phyloP scores from a whole-genome alignment of 2,888 invertebrate species.

The Linnaemya tessellans region DNA sequence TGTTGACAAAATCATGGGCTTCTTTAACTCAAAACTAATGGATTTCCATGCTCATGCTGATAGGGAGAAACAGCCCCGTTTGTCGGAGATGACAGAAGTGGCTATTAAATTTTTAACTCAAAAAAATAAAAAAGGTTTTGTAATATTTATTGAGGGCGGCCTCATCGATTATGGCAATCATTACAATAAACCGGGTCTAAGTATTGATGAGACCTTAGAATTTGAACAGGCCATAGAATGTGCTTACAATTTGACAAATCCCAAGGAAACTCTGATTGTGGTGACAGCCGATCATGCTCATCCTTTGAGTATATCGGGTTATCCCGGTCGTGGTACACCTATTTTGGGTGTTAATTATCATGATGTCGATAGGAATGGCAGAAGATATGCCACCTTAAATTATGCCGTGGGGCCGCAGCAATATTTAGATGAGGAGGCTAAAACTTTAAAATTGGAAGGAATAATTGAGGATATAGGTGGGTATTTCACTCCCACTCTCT shows the following conservation, averaged over 20 bases:
- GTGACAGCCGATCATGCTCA: slow-evolving; percentile 92
- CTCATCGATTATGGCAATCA: slow-evolving; percentile 92
- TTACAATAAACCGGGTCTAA: slow-evolving; percentile 85
- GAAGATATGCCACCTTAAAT: slow-evolving; percentile 87
- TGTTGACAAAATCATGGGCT: slow-evolving; percentile 85
- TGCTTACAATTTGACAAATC: slow-evolving; percentile 85
- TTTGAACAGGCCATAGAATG: slow-evolving; percentile 88
- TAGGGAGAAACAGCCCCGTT: slow-evolving; percentile 78
- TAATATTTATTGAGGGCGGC: slow-evolving; percentile 87
- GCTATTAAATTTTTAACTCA: slow-evolving; percentile 86
- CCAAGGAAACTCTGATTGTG: slow-evolving; percentile 90
- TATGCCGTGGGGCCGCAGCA: slow-evolving; percentile 88
- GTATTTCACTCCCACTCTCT: too few relatives aligned
- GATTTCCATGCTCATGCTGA: slow-evolving; percentile 84
- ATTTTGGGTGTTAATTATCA: slow-evolving; percentile 84
- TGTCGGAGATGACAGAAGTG: slow-evolving; percentile 88
- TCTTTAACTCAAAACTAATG: slow-evolving; percentile 84
- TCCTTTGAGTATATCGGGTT: slow-evolving; percentile 89
- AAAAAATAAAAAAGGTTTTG: slow-evolving; percentile 85
- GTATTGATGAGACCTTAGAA: slow-evolving; percentile 90
- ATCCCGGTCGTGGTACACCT: slow-evolving; percentile 85
- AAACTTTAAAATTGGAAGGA: slow-evolving; percentile 74
- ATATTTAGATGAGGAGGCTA: slow-evolving; percentile 75
- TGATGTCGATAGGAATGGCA: slow-evolving; percentile 74
- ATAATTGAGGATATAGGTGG: slow-evolving; percentile 18